Conservation (phyloP, 2,797 vertebrate genomes). For the Alca torda region DNA sequence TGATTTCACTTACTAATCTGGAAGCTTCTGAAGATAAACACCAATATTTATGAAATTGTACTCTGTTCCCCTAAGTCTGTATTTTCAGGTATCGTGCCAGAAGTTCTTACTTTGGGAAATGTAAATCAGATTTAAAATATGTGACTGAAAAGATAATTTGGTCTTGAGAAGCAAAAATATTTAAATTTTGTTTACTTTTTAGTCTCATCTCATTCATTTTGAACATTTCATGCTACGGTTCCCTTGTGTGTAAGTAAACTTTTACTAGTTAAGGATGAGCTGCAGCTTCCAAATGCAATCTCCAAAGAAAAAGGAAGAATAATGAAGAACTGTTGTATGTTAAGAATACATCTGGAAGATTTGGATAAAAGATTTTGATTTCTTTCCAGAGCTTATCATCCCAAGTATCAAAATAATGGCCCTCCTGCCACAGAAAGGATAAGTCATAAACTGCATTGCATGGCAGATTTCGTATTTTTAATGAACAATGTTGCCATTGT, state of each 20-base stretch:
- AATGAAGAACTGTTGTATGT: background rate
- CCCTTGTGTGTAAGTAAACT: background rate
- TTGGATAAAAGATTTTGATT: background rate
- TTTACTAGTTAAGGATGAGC: background rate
- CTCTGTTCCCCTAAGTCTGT: background rate
- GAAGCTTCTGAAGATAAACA: background rate
- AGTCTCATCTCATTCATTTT: background rate
- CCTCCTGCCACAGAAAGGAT: background rate
- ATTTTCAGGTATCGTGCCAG: background rate
- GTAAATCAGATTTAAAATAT: background rate
- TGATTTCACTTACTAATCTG: background rate
- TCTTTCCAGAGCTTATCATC: background rate
- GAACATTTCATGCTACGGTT: background rate
- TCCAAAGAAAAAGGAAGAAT: background rate
- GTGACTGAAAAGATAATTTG: background rate
- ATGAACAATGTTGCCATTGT: background rate
- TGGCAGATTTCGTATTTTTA: background rate
- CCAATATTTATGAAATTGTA: background rate
- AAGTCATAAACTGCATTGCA: background rate
- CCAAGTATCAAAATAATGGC: background rate
- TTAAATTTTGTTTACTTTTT: slow-evolving; percentile 5
- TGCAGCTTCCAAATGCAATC: background rate
- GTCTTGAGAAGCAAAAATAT: background rate
- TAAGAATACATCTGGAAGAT: background rate
- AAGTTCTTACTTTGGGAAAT: background rate